Evolutionary conservation across 35 echinoderm and acorn worm genomes (phyloP).

Genomic region (Acanthaster planci): DNA sequence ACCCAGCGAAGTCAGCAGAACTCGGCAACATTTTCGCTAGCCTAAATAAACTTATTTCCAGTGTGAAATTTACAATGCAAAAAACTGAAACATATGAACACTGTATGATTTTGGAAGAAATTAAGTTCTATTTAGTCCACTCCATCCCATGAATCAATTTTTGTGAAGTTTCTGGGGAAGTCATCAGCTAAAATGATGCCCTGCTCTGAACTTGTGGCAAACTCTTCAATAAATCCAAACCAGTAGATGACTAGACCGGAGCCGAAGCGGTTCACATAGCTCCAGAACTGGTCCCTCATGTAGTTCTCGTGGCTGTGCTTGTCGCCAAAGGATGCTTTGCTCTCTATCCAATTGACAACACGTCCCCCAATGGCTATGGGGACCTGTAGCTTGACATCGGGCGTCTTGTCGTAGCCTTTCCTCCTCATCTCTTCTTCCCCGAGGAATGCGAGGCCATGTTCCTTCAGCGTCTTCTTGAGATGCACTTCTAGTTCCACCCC

Average conservation of each 20-base stretch:
- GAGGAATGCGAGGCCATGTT: conserved; percentile 43
- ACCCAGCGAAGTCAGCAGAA: too few species aligned
- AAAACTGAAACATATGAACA: too few species aligned
- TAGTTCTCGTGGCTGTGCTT: conserved; percentile 81
- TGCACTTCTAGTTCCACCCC: conserved; percentile 15
- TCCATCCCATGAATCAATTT: conserved; percentile 24
- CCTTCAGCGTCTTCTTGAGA: conserved; percentile 5
- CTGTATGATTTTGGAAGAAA: too few species aligned
- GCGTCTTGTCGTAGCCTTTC: conserved; percentile 97
- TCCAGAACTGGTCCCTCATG: conserved; percentile 96
- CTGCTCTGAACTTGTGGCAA: conserved; percentile 61
- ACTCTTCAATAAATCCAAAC: conserved; percentile 94
- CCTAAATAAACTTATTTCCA: too few species aligned
- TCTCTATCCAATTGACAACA: conserved; percentile 37
- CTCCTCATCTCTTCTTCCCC: conserved; percentile 97
- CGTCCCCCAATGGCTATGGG: conserved; percentile 57
- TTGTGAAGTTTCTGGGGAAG: conserved; percentile 60
- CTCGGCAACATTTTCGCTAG: too few species aligned
- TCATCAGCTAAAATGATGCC: conserved; percentile 78
- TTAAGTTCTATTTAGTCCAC: too few species aligned
- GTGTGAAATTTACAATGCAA: too few species aligned
- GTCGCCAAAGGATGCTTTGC: conserved; percentile 95
- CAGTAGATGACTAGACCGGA: conserved; percentile 98
- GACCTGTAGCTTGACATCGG: conserved; percentile 89
- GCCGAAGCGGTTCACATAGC: conserved; percentile 95